Percentiles rank a stretch among this genome's conserved stretches.
These are phyloP conservation scores for Lontra canadensis DNA, from an alignment of 2,113 vertebrate species.

Conservation along the genomic window DNA sequence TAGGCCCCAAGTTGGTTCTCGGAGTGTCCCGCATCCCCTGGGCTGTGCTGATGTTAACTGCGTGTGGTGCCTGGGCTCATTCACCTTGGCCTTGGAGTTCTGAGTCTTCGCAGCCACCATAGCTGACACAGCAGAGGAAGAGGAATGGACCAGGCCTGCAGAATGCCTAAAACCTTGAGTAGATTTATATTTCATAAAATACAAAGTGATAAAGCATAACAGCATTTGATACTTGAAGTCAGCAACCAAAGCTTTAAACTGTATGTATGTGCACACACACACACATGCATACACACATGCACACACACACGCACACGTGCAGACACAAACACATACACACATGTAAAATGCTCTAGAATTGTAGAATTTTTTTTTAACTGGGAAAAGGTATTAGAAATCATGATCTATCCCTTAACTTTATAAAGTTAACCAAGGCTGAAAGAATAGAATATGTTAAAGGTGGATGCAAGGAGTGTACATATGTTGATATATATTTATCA, in stretches of 20 bases:
- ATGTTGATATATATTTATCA: background rate
- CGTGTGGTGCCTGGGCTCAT: conserved; percentile 91
- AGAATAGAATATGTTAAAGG: background rate
- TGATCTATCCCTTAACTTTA: background rate
- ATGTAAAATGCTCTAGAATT: background rate
- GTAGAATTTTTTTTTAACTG: background rate
- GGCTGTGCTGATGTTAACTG: conserved; percentile 93
- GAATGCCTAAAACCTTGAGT: background rate
- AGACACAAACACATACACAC: too few relatives aligned
- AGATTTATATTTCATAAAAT: conserved; percentile 50
- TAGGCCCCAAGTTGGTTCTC: conserved; percentile 90
- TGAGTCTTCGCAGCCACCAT: conserved; percentile 91
- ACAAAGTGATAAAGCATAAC: background rate
- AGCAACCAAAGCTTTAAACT: background rate
- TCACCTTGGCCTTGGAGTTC: conserved; percentile 88
- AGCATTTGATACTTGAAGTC: background rate
- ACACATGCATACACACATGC: too few relatives aligned
- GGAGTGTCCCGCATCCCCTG: conserved; percentile 92
- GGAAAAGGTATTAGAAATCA: background rate
- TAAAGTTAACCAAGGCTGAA: background rate
- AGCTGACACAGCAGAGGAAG: background rate
- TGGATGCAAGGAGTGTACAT: background rate
- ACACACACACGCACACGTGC: rapidly evolving
- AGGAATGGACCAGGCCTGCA: background rate
- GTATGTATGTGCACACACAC: rapidly evolving